Conservation (phyloP, 1,140 invertebrate genomes). For the Psilanteris sp. region DNA sequence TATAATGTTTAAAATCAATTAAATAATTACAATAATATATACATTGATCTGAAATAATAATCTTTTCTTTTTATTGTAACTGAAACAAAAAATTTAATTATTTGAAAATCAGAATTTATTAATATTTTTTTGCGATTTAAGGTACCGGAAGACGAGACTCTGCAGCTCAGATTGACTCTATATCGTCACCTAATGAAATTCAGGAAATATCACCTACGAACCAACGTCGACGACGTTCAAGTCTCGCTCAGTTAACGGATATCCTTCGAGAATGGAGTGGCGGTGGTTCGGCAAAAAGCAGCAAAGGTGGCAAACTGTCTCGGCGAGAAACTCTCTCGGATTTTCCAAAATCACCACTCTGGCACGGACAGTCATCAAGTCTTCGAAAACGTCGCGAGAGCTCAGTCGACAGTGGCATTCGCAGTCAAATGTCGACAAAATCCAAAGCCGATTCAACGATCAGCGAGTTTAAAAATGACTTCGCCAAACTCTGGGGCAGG, state of each 20-base stretch:
- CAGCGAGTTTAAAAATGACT: constrained; percentile 85
- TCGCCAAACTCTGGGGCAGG: constrained; percentile 84
- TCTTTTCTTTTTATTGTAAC: too few species aligned
- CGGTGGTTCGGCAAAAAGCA: constrained; percentile 82
- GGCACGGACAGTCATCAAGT: constrained; percentile 82
- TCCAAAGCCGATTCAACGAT: constrained; percentile 86
- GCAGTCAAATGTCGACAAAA: constrained; percentile 84
- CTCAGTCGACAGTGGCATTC: constrained; percentile 90
- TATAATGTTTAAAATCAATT: too few species aligned
- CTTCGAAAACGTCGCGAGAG: constrained; percentile 87
- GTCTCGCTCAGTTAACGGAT: constrained; percentile 92
- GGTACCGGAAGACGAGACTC: constrained; percentile 89
- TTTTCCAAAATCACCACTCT: constrained; percentile 86
- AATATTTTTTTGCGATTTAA: too few species aligned
- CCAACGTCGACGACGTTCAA: constrained; percentile 87
- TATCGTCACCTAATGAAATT: constrained; percentile 87
- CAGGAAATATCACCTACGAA: constrained; percentile 84
- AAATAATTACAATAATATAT: too few species aligned
- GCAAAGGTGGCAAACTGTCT: constrained; percentile 85
- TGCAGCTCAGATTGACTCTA: constrained; percentile 91
- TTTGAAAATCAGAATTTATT: too few species aligned
- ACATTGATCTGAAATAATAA: too few species aligned
- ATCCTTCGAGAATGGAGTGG: constrained; percentile 92
- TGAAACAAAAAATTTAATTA: too few species aligned
- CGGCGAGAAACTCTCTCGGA: constrained; percentile 92